phyloP scores from a whole-genome alignment of 2,797 vertebrate genomes.

The Graptemys geographica region DNA sequence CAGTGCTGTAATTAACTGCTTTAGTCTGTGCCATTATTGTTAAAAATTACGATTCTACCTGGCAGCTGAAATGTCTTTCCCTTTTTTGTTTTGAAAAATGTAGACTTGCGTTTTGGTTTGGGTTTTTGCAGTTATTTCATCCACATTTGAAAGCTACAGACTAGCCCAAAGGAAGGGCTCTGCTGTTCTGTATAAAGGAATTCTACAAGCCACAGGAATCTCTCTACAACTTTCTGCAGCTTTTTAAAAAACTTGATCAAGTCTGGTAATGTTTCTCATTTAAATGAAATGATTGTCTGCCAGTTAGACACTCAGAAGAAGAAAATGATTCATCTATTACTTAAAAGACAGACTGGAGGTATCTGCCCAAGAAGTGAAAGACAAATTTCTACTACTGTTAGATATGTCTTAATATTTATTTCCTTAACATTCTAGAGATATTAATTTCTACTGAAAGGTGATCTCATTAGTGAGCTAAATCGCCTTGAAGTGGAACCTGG shows the following conservation, averaged over 20 bases:
- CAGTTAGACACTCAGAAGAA: not conserved
- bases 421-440: not conserved
- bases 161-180: not conserved
- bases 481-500: not conserved
- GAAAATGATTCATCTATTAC: not conserved
- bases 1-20: not conserved
- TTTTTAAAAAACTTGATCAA: not conserved
- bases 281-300: not conserved
- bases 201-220: not conserved
- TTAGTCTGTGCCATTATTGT: not conserved
- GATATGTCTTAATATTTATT: not conserved
- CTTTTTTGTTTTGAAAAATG: not conserved
- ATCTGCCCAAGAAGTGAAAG: not conserved
- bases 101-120: not conserved
- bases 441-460: not conserved
- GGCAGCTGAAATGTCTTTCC: not conserved
- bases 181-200: not conserved
- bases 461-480: not conserved
- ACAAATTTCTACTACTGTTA: not conserved
- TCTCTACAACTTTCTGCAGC: not conserved
- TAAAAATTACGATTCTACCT: not conserved
- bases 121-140: not conserved
- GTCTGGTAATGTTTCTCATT: not conserved
- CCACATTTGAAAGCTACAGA: not conserved
- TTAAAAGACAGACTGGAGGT: not conserved